Conservation (phyloP, 2,797 vertebrate species). For the Pyrrhura leucotis region DNA sequence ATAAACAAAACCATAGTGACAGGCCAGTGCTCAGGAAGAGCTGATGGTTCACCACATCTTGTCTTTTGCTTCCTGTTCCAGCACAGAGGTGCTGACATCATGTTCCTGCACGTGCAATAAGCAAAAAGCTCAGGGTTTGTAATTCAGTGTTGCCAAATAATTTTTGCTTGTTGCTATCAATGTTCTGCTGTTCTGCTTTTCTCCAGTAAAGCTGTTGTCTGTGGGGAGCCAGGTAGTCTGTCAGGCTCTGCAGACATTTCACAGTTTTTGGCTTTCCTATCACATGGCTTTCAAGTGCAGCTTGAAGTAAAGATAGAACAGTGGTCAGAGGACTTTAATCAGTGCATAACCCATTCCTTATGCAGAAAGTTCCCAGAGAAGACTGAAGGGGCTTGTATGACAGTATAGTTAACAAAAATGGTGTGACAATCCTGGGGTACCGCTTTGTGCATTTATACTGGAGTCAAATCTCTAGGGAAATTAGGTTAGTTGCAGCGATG, state of each 20-base stretch:
- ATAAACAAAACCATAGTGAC: neutral
- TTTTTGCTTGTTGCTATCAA: neutral
- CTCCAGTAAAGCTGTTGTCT: neutral
- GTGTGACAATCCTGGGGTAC: neutral
- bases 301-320: neutral
- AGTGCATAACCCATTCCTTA: neutral
- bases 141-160: neutral
- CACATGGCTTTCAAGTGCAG: neutral
- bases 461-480: constrained; percentile 39
- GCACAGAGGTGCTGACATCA: constrained; percentile 26
- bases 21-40: neutral
- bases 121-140: neutral
- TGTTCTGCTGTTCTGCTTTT: neutral
- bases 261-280: neutral
- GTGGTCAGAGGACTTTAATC: neutral
- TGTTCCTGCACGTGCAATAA: constrained; percentile 41
- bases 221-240: neutral
- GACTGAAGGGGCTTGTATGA: neutral
- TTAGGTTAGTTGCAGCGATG: neutral
- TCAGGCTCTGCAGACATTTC: neutral
- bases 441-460: neutral
- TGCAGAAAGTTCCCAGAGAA: neutral
- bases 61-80: constrained; percentile 61
- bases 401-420: neutral
- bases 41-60: constrained; percentile 25